These are phyloP conservation scores for Leistus spinibarbis DNA, from an alignment of 2,888 invertebrate genomes.

Conservation along the genomic window DNA sequence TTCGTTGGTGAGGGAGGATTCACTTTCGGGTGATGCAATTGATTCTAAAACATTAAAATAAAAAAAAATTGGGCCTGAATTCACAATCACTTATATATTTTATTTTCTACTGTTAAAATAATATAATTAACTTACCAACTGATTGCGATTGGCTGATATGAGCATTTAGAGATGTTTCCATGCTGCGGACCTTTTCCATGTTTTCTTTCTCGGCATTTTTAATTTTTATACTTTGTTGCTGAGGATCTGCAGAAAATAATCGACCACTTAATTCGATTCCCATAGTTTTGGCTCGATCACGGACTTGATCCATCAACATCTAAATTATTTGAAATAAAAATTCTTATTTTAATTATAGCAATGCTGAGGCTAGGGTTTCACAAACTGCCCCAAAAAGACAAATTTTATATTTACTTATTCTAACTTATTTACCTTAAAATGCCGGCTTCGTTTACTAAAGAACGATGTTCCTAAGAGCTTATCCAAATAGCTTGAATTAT, in stretches of 20 bases:
- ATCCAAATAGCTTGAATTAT: constrained; percentile 85
- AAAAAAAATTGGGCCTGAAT: neutral
- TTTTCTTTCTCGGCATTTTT: constrained; percentile 55
- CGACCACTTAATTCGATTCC: constrained; percentile 70
- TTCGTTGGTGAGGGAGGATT: constrained; percentile 46
- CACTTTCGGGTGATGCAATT: constrained; percentile 15
- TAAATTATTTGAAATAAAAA: too few relatives aligned
- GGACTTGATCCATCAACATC: constrained; percentile 75
- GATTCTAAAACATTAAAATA: constrained; percentile 12
- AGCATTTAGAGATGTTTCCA: constrained; percentile 54
- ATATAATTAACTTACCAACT: constrained; percentile 44
- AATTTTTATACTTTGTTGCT: constrained; percentile 46
- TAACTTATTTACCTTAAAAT: constrained; percentile 68
- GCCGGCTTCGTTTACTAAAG: constrained; percentile 64
- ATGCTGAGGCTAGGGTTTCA: too few relatives aligned
- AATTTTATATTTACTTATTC: constrained; percentile 51
- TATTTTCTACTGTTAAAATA: neutral
- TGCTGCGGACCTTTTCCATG: constrained; percentile 54
- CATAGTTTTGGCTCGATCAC: constrained; percentile 74
- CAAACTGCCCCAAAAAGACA: neutral
- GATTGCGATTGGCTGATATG: constrained; percentile 47
- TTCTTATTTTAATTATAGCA: too few relatives aligned
- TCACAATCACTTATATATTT: neutral
- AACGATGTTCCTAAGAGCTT: constrained; percentile 84
- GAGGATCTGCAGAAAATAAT: constrained; percentile 49